phyloP scores from a whole-genome alignment of 1,140 invertebrate genomes.

The Caenorhabditis briggsae region DNA sequence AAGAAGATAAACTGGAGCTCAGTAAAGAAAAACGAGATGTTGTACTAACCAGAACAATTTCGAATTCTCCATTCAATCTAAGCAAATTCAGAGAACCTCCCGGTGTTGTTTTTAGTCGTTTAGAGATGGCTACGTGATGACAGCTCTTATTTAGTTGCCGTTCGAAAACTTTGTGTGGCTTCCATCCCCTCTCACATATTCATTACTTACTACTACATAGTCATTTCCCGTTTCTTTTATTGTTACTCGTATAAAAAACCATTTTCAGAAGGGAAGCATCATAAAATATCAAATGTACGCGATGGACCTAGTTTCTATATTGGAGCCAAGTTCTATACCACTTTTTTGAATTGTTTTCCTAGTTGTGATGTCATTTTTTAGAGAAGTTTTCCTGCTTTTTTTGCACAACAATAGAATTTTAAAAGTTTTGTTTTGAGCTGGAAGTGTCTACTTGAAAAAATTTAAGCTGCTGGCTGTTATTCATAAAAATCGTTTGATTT shows the following conservation, averaged over 20 bases:
- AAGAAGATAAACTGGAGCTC: background rate
- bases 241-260: background rate
- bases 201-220: background rate
- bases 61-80: too few relatives aligned
- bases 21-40: background rate
- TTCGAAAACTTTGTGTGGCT: constrained; percentile 17
- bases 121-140: background rate
- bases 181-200: constrained; percentile 16
- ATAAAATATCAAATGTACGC: constrained; percentile 11
- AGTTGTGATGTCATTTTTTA: background rate
- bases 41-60: too few relatives aligned
- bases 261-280: background rate
- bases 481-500: too few relatives aligned
- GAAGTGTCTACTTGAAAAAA: too few relatives aligned
- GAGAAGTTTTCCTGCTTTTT: background rate
- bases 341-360: background rate
- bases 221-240: background rate
- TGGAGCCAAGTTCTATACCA: too few relatives aligned
- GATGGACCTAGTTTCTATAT: background rate
- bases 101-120: background rate
- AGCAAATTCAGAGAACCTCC: constrained; percentile 16
- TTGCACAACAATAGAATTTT: background rate
- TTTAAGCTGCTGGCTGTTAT: too few relatives aligned
- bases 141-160: background rate
- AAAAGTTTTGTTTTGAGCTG: too few relatives aligned